Conservation (phyloP, 2,888 invertebrate genomes). For the Minunthozetes semirufus region DNA sequence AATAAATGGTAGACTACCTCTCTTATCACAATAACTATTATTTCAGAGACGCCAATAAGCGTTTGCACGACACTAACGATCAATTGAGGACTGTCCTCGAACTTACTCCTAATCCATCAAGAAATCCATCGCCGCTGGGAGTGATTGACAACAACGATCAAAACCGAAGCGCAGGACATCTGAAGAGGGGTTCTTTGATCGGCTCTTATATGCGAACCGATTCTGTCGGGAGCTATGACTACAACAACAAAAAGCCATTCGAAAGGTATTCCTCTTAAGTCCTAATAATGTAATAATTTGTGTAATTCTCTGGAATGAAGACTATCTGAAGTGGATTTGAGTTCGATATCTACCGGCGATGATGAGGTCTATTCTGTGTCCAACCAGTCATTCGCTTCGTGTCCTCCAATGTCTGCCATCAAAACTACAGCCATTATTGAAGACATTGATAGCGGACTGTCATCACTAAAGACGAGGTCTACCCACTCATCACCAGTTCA, state of each 20-base stretch:
- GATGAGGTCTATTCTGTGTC: background rate
- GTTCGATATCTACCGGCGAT: background rate
- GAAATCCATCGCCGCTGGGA: background rate
- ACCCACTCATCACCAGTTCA: background rate
- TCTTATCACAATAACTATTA: background rate
- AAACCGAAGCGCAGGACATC: background rate
- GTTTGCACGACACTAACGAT: constrained; percentile 57
- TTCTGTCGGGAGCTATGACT: background rate
- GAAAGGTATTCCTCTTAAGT: constrained; percentile 11
- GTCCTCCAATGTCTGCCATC: background rate
- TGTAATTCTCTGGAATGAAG: background rate
- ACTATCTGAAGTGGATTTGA: constrained; percentile 9
- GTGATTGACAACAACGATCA: background rate
- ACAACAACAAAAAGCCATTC: background rate
- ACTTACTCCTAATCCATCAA: background rate
- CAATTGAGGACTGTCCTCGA: constrained; percentile 49
- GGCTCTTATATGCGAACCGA: constrained; percentile 31
- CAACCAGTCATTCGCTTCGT: constrained; percentile 7
- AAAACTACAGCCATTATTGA: background rate
- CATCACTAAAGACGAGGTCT: background rate
- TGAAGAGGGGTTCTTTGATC: constrained; percentile 35
- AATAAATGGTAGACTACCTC: background rate
- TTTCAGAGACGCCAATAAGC: constrained; percentile 55
- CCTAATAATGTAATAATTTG: background rate
- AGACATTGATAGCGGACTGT: constrained; percentile 31